Evolutionary conservation across 2,888 invertebrate genomes (phyloP), one percentile per base, ranked within the genome.

Genomic region (Dasypolia templi): DNA sequence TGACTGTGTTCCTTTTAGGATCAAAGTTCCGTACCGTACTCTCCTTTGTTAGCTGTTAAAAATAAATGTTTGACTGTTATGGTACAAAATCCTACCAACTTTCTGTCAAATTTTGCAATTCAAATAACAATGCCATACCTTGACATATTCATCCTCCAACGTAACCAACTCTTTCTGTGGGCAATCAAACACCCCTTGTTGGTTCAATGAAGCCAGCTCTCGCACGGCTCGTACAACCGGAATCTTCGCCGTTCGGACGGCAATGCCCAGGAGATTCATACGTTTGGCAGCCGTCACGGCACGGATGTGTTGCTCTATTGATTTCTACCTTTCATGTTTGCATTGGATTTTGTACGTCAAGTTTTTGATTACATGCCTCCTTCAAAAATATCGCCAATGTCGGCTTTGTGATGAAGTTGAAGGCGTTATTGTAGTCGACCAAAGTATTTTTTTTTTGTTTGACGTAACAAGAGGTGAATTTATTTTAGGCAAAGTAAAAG

Each of bases 141-240:
- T 55, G 67, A 59, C 44, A 26, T 19, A 76, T 83, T 67, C 46
- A 42, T 76, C 79, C 82, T 70, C 32, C 0, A 29, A 53, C 22
- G 26, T 22, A 26, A 29, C 46, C 44, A 86, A 84, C 81, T 83
- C 78, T 85, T 85, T 84, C 66, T 67, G 63, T 32, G 53, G 62
- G 72, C 82, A 82, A 82, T 82, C 82, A 83, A 75, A 83, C 80
- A 76, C 72, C 80, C 79, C 80, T 82, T 83, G 82, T 82, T 83
- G 83, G 82, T 75, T 69, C 80, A 77, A 84, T 84, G 86, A 86
- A 84, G 79, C 79, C 42, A 26, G 65, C 51, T 65, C 59, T 67
- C 55, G 26, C 11, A 14, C 26, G 51, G 72, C 49, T 51, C 59
- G 56, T 19, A 44, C 63, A 55, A 39, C 58, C 64, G 75, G 53